A percentile compares a stretch with the other conserved stretches of the same genome.
Conservation (phyloP, 2,888 invertebrate genomes). For the Chirona hameri region DNA sequence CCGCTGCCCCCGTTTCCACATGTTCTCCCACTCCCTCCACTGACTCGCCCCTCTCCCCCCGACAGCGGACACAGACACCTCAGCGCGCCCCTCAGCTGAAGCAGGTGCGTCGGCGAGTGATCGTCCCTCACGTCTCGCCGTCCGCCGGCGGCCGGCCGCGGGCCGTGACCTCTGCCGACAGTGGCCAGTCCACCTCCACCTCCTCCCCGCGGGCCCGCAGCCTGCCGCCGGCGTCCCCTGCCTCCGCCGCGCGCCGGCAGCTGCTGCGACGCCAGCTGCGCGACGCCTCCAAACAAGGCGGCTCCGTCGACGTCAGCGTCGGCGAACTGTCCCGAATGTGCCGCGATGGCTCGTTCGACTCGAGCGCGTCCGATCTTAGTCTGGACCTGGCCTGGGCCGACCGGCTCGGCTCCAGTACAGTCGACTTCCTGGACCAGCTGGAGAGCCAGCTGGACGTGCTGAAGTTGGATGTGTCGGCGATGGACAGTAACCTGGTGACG, state of each 20-base stretch:
- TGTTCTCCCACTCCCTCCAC: not conserved
- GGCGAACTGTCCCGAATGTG: not conserved
- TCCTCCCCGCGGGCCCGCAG: conserved; percentile 1
- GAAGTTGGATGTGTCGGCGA: conserved; percentile 3
- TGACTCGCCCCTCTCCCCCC: not conserved
- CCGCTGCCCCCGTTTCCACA: no score
- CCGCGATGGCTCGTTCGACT: not conserved
- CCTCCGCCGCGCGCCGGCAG: not conserved
- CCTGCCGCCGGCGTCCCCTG: conserved; percentile 5
- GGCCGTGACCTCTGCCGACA: not conserved
- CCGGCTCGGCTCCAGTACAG: not conserved
- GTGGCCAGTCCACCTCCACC: not conserved
- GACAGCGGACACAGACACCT: not conserved
- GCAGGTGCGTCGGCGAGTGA: not conserved
- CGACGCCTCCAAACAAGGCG: not conserved
- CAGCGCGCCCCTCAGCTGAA: not conserved
- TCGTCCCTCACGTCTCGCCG: not conserved
- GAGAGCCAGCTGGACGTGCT: conserved; percentile 26
- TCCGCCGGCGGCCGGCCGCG: not conserved
- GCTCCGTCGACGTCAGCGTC: not conserved
- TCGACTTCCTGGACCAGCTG: conserved; percentile 13
- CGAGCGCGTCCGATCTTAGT: not conserved
- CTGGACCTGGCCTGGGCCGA: conserved; percentile 23
- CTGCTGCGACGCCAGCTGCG: not conserved
- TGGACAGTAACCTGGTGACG: conserved; percentile 13